Evolutionary conservation across 2,888 invertebrate species (phyloP), one percentile per base, ranked within the genome.

Genomic region (Podabrus alpinus): DNA sequence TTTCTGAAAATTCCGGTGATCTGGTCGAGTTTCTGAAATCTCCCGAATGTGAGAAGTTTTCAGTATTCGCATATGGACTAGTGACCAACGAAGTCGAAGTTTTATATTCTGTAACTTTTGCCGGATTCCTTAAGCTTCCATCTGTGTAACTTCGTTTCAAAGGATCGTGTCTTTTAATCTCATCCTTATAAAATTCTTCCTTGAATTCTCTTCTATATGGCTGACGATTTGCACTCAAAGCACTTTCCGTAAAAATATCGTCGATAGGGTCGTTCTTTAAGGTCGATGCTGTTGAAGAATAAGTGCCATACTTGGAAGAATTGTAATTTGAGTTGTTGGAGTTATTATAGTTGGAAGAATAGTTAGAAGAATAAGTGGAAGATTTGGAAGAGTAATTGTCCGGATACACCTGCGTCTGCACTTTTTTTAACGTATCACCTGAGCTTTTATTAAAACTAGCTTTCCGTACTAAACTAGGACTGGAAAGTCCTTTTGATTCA

Each of bases 391-490:
- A 66, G 62, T 76, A 78, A 66, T 81, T 84, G 69, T 85, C 85
- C 9, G 86, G 85, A 75, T 84, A 85, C 15, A 87, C 86, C 81
- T 86, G 86, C 59, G 86, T 85, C 78, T 87, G 86, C 79, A 87
- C 87, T 82, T 87, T 87, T 70, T 85, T 85, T 75, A 87, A 78
- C 15, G 86, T 86, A 77, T 86, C 85, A 15, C 87, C 87, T 60
- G 85, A 82, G 77, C 85, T 86, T 77, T 85, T 85, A 76, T 86
- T 87, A 73, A 88, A 85, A 80, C 86, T 88, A 24, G 93, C 94
- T 85, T 94, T 95, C 79, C 95, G 91, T 84, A 95, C 95, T 86
- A 95, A 90, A 86, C 94, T 93, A 76, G 95, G 95, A 88, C 95
- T 95, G 84, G 94, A 93, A 80, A 95, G 91, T 83, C 94, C 94